phyloP scores from a whole-genome alignment of 1,140 invertebrate species.

The Caenorhabditis latens region DNA sequence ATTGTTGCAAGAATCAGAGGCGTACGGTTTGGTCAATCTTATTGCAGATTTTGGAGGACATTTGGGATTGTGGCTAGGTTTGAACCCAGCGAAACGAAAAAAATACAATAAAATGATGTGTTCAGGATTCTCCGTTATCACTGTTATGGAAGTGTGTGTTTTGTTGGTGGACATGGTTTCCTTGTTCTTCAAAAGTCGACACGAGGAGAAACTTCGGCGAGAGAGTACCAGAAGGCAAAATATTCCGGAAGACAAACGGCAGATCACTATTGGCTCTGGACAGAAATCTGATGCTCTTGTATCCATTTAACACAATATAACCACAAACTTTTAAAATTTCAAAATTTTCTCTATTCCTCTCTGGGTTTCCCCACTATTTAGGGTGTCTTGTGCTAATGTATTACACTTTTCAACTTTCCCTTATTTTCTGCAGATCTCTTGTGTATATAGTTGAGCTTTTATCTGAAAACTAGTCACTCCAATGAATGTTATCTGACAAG shows the following conservation, averaged over 20 bases:
- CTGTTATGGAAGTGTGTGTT: conserved; percentile 59
- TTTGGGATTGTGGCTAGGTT: conserved; percentile 67
- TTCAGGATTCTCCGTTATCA: conserved; percentile 63
- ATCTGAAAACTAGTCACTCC: neutral
- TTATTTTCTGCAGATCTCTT: conserved; percentile 16
- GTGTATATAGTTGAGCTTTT: neutral
- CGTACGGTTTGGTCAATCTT: conserved; percentile 65
- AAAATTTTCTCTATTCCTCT: neutral
- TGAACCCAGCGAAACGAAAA: neutral
- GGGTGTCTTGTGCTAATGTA: neutral
- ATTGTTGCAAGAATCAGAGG: conserved; percentile 64
- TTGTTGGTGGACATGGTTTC: conserved; percentile 52
- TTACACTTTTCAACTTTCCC: neutral
- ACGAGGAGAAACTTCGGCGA: conserved; percentile 4
- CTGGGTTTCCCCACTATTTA: neutral
- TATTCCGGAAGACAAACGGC: conserved; percentile 18
- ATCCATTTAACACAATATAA: neutral
- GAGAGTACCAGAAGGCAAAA: conserved; percentile 24
- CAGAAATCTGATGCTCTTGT: conserved; percentile 2
- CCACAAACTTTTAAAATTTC: too few species aligned
- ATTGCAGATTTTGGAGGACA: conserved; percentile 67
- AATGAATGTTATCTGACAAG: neutral
- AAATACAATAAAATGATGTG: neutral
- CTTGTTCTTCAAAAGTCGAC: conserved; percentile 26
- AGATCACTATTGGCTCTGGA: neutral